Base-by-base conservation (phyloP, 2,888 invertebrate species). In the Anarsia innoxiella region DNA sequence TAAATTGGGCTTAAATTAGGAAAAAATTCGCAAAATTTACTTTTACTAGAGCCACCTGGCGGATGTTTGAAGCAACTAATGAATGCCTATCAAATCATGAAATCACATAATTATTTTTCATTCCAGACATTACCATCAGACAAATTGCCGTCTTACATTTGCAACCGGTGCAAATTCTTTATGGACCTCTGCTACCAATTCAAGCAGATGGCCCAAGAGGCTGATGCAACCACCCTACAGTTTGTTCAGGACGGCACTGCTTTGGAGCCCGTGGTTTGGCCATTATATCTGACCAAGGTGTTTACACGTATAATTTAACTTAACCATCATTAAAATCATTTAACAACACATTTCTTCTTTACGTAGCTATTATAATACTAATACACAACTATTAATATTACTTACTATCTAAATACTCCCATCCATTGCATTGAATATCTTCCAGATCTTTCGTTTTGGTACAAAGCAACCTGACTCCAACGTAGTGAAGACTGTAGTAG, bases 101-200 rank as follows among this genome's bases (percentile, higher is more conserved):
- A 26, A 26, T 25, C n/a, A 25, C 3, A 25, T 23, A 16, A 32
- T 31, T 16, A 11, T 23, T 37, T 10, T 28, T 42, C 37, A 37
- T 56, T 52, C 16, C 66, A 89, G 89, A 85, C 88, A 8, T 88
- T 87, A 52, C 82, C 87, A 41, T 88, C 87, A 28, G 93, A 93
- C 67, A 91, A 89, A 45, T 91, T 93, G 91, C 93, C 93, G 1
- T 82, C 88, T 34, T 88, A 85, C 56, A 91, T 93, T 42, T 93
- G 93, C 61, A 84, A 78, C 25, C 86, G 86, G 26, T 93, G 93
- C 54, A 88, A 88, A 13, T 78, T 87, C 54, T 88, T 91, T 48
- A 88, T 93, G 59, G 89, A 89, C 40, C 80, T 90, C 42, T 89
- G 89, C 32, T 93, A 92, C 72, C 89, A 88, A 37, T 93, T 90